Base-by-base conservation (phyloP, 2,113 vertebrate genomes). In the Tamias sibiricus region DNA sequence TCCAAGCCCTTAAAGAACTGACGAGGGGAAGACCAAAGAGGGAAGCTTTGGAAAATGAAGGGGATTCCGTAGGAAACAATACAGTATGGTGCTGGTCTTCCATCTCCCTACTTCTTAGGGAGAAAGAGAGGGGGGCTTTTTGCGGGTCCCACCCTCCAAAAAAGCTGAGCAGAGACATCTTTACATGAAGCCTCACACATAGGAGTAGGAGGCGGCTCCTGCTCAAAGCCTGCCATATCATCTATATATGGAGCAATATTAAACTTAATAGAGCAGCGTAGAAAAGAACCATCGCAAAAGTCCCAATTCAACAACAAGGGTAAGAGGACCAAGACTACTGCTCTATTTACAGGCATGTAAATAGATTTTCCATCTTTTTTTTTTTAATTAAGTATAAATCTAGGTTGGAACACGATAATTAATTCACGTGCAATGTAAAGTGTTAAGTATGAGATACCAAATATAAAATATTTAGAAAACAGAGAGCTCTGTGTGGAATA, bases 1-100 rank as follows among this genome's bases (percentile, higher is more conserved):
- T 28, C n/a, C 52, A 37, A 35, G n/a, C 26, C 86, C 77, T 81
- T 72, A 44, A 93, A 95, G 89, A 79, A 42, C 40, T 66, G 32
- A 69, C 11, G 20, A 40, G 9, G n/a, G 37, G 14, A 68, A 16
- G 3, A 24, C 0, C 26, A 17, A 57, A 57, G 14, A 57, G 7
- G 37, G 64, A 32, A 59, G 37, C 35, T 93, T 85, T 44, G 40
- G 47, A 81, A 88, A 92, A 75, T 8, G 30, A 90, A 76, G 20
- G 28, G 22, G 37, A 19, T 68, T 90, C 47, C 75, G 26, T 62
- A 74, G 47, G 24, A 85, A 92, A 26, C 59, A 68, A 54, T 19
- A 54, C 0, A 1, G 11, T 12, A 42, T 1, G 5, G 19, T n/a
- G 19, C 32, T 91, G 11, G n/a, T 49, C 62, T 87, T 57, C 59